Evolutionary conservation across 2,888 invertebrate species (phyloP), one percentile per base, ranked within the genome.

Genomic region (Galeopsomyia nigrocyanea): DNA sequence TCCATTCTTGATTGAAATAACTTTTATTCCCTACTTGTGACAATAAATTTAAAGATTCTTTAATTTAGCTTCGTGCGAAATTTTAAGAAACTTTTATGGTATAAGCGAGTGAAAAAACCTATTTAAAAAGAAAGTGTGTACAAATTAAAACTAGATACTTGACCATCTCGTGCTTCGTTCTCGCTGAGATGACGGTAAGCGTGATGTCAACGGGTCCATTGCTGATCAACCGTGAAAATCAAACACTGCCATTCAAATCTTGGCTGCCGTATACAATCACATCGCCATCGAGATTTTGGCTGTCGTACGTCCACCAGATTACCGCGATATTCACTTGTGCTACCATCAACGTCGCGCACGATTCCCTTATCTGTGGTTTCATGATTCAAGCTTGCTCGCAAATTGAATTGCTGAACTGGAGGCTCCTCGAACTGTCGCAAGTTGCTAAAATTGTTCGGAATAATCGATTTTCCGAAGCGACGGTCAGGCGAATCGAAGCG

Each of bases 221-320:
- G 26, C 26, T 26, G 5, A 26, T 26, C 26, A 26, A 5, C 26
- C 26, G 26, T 5, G 55, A 19, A 19, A 60, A 62, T 31, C 68
- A 53, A 31, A 60, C 47, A 3, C 21, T 71, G 39, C 63, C 62
- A 17, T 63, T 63, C 3, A 66, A 57, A 53, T 50, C 66, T 14
- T 66, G 71, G 66, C 22, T 57, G 10, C 66, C 66, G 5, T 70
- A 53, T 26, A 39, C 46, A 6, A 39, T 61, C 16, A n/a, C 31
- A 19, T 39, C 61, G 0, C 9, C 14, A 5, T 10, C 51, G 7
- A 21, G 1, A 10, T 68, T 68, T 53, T 68, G 62, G 62, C 3
- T 62, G 17, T 17, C 62, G 17, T 68, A 68, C 51, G 46, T 46
- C 10, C 53, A 68, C 31, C 70, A 70, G 55, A 64, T 53, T 1